These are phyloP conservation scores for Ctena decussata DNA, from an alignment of 2,888 invertebrate genomes.

Conservation along the genomic window DNA sequence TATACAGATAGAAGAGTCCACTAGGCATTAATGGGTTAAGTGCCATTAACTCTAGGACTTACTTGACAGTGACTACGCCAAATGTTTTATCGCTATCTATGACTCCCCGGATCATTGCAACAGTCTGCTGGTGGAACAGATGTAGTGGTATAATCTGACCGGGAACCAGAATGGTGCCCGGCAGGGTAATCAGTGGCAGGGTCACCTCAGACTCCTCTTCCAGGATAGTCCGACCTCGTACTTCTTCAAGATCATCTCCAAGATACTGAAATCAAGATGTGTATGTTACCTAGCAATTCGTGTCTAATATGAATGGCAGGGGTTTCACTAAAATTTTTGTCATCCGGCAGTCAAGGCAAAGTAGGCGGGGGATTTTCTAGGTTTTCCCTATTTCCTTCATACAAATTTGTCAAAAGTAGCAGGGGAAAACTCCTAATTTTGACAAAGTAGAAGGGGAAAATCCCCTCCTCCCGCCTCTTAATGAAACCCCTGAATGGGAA, in stretches of 20 bases:
- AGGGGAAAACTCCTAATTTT: no score
- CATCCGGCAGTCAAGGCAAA: no score
- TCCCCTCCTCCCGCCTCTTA: no score
- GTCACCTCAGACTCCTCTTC: slow-evolving; percentile 88
- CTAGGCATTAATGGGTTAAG: background rate
- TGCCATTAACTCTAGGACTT: background rate
- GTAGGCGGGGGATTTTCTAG: no score
- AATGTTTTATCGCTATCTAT: slow-evolving; percentile 89
- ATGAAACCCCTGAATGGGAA: no score
- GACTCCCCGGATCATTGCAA: slow-evolving; percentile 89
- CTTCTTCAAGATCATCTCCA: slow-evolving; percentile 89
- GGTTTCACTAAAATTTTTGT: no score
- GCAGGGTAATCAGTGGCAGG: slow-evolving; percentile 89
- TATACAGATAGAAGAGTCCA: no score
- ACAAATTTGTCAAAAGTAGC: no score
- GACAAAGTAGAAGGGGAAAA: no score
- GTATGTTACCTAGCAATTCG: no score
- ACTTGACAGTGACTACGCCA: slow-evolving; percentile 88
- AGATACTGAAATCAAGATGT: slow-evolving; percentile 89
- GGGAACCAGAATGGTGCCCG: slow-evolving; percentile 91
- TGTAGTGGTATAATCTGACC: slow-evolving; percentile 93
- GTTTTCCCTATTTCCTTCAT: no score
- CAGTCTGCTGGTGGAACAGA: slow-evolving; percentile 88
- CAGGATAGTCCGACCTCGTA: slow-evolving; percentile 90
- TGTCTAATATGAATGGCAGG: no score